Evolutionary conservation across 2,888 invertebrate species (phyloP).

Genomic region (Lasiommata megera): DNA sequence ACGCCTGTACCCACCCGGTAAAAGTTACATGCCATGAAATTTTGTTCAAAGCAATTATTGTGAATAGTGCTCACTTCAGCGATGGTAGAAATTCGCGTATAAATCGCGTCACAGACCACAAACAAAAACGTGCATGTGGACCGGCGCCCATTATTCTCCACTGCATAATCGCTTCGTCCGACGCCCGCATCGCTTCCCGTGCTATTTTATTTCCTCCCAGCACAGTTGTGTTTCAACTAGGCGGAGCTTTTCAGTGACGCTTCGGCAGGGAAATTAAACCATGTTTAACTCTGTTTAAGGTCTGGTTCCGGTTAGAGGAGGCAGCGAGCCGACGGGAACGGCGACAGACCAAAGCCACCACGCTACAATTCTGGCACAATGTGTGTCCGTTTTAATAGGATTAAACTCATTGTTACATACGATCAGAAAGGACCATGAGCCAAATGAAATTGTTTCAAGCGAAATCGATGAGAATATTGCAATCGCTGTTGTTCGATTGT

Average conservation of each 20-base stretch:
- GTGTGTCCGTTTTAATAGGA: conserved; percentile 78
- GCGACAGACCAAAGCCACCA: conserved; percentile 77
- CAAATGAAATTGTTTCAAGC: conserved; percentile 66
- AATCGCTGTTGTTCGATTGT: conserved; percentile 33
- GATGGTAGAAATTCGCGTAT: conserved; percentile 78
- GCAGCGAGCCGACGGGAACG: conserved; percentile 62
- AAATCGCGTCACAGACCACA: conserved; percentile 82
- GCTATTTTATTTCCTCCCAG: conserved; percentile 79
- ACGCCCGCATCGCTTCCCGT: conserved; percentile 79
- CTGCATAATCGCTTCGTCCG: conserved; percentile 82
- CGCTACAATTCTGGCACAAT: conserved; percentile 75
- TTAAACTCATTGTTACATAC: conserved; percentile 77
- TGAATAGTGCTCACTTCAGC: conserved; percentile 78
- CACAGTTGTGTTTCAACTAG: conserved; percentile 76
- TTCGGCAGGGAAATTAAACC: conserved; percentile 75
- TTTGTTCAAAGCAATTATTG: conserved; percentile 78
- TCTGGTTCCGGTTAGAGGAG: conserved; percentile 71
- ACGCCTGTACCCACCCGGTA: conserved; percentile 47
- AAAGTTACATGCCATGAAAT: conserved; percentile 64
- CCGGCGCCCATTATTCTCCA: conserved; percentile 80
- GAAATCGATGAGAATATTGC: conserved; percentile 50
- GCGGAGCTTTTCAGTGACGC: conserved; percentile 63
- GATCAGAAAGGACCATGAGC: conserved; percentile 65
- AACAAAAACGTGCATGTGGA: conserved; percentile 82
- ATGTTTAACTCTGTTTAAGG: conserved; percentile 79